Evolutionary conservation across 2,113 vertebrate genomes (phyloP).

Genomic region (Alectura lathami): DNA sequence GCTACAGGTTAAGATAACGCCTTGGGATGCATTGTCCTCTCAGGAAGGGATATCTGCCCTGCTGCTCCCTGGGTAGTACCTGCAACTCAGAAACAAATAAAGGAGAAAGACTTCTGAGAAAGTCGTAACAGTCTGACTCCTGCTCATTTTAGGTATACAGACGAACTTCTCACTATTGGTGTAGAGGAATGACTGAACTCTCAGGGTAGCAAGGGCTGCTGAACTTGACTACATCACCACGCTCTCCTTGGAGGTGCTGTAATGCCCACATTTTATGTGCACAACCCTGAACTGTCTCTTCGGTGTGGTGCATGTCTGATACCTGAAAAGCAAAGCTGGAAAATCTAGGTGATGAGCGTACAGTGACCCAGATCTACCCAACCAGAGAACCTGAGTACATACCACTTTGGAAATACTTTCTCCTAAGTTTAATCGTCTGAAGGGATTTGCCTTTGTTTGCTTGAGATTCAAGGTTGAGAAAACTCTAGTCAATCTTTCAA

Average conservation of each 20-base stretch:
- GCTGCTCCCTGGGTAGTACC: background rate
- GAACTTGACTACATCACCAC: background rate
- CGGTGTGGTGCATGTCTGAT: background rate
- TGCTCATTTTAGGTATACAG: background rate
- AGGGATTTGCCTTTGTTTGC: background rate
- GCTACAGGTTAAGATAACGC: background rate
- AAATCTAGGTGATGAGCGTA: background rate
- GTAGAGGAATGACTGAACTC: background rate
- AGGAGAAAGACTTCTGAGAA: background rate
- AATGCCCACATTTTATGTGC: fast-evolving
- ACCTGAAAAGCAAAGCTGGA: background rate
- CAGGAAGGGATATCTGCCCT: background rate
- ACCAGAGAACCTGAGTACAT: background rate
- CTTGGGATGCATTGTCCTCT: background rate
- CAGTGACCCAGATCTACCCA: background rate
- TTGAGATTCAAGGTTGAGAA: background rate
- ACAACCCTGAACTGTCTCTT: background rate
- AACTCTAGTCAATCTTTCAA: background rate
- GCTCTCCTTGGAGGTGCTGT: background rate
- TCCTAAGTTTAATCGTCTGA: background rate
- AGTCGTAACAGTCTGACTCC: constrained; percentile 10
- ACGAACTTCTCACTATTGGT: background rate
- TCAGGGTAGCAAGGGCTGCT: background rate
- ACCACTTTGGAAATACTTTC: background rate
- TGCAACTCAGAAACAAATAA: constrained; percentile 5